These are phyloP conservation scores for Scylla paramamosain DNA, from an alignment of 1,140 invertebrate species.

Conservation along the genomic window DNA sequence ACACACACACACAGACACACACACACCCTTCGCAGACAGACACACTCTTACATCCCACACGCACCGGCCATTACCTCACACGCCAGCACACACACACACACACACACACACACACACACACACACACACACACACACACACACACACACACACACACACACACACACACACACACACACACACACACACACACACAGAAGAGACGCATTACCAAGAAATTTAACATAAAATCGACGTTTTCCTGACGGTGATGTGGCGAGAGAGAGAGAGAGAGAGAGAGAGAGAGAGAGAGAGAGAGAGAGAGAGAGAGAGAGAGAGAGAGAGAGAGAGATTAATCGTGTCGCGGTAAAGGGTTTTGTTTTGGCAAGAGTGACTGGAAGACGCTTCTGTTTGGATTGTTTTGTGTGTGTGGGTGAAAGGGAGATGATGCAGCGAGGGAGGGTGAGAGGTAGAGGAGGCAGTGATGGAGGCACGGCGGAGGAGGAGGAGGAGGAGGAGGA, in stretches of 20 bases:
- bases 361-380: not conserved
- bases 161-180: not conserved
- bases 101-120: not conserved
- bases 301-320: not conserved
- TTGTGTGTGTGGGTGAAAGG: too few relatives aligned
- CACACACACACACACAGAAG: not conserved
- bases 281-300: slow-evolving; percentile 3
- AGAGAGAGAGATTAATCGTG: too few relatives aligned
- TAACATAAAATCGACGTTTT: too few relatives aligned
- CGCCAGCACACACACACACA: not conserved
- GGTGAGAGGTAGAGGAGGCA: not conserved
- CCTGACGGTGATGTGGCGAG: too few relatives aligned
- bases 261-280: not conserved
- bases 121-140: slow-evolving; percentile 10
- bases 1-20: not conserved
- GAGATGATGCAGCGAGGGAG: not conserved
- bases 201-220: too few relatives aligned
- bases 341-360: not conserved
- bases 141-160: slow-evolving; percentile 1
- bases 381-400: too few relatives aligned
- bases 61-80: not conserved
- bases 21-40: not conserved
- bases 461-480: not conserved
- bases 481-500: not conserved
- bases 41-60: too few relatives aligned